Conservation (phyloP, 2,113 vertebrate genomes). For the Thalassarche chlororhynchos region DNA sequence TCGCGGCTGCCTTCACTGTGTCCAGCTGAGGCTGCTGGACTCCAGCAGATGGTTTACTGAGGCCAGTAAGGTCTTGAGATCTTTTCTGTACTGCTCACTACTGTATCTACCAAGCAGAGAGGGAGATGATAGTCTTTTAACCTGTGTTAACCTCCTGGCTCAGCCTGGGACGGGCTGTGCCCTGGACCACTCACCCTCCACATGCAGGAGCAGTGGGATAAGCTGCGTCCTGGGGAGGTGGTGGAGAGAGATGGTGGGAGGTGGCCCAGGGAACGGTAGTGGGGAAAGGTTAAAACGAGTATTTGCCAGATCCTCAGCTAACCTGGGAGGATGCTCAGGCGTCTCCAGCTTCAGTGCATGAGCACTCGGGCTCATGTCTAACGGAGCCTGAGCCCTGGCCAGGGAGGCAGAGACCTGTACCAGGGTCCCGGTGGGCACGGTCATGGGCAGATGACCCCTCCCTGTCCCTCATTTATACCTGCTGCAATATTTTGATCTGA, state of each 20-base stretch:
- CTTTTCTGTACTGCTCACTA: neutral
- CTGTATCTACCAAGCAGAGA: neutral
- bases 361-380: fast-evolving
- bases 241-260: neutral
- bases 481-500: neutral
- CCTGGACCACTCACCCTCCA: neutral
- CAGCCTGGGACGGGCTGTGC: neutral
- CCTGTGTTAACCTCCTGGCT: neutral
- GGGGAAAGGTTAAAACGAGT: neutral
- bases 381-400: neutral
- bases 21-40: neutral
- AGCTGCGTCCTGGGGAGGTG: neutral
- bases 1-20: fast-evolving
- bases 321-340: neutral
- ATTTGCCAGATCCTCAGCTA: neutral
- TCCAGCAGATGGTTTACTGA: neutral
- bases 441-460: neutral
- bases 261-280: neutral
- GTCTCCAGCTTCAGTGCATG: neutral
- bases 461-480: neutral
- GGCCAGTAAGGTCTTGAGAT: neutral
- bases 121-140: neutral
- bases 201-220: neutral
- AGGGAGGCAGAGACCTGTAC: neutral
- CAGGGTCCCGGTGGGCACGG: fast-evolving